These are phyloP conservation scores for Stichodactyla helianthus DNA, from an alignment of 64 coral and sea anemone species.

Conservation along the genomic window DNA sequence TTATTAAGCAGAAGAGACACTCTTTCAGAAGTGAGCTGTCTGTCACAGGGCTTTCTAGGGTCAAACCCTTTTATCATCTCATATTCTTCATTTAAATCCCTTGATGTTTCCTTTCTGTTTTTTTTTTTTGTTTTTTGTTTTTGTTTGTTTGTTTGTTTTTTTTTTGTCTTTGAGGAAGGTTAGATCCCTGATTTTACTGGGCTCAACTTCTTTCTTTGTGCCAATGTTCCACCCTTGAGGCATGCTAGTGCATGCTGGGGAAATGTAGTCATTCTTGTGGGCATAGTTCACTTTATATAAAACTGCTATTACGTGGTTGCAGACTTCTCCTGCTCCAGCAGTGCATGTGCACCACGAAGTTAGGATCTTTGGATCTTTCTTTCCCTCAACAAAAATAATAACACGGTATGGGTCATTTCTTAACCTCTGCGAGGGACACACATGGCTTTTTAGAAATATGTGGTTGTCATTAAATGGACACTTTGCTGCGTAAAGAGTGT, in stretches of 20 bases:
- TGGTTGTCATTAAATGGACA: too few species aligned
- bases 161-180: constrained; percentile 47
- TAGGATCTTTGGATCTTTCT: too few species aligned
- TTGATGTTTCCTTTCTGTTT: constrained; percentile 18
- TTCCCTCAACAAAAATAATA: too few species aligned
- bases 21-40: constrained; percentile 40
- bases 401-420: too few species aligned
- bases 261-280: constrained; percentile 44
- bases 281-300: constrained; percentile 74
- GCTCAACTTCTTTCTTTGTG: constrained; percentile 50
- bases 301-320: constrained; percentile 69
- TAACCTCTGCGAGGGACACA: too few species aligned
- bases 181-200: constrained; percentile 35
- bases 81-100: too few species aligned
- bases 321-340: constrained; percentile 40
- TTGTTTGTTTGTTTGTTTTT: constrained; percentile 30
- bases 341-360: constrained; percentile 8
- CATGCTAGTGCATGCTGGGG: constrained; percentile 49
- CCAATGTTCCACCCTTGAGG: constrained; percentile 49
- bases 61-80: too few species aligned
- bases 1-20: constrained; percentile 33
- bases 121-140: neutral
- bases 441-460: too few species aligned
- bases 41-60: constrained; percentile 40
- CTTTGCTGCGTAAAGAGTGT: constrained; percentile 1